Evolutionary conservation across 2,888 invertebrate species (phyloP), one percentile per base, ranked within the genome.

Genomic region (Idaea aversata): DNA sequence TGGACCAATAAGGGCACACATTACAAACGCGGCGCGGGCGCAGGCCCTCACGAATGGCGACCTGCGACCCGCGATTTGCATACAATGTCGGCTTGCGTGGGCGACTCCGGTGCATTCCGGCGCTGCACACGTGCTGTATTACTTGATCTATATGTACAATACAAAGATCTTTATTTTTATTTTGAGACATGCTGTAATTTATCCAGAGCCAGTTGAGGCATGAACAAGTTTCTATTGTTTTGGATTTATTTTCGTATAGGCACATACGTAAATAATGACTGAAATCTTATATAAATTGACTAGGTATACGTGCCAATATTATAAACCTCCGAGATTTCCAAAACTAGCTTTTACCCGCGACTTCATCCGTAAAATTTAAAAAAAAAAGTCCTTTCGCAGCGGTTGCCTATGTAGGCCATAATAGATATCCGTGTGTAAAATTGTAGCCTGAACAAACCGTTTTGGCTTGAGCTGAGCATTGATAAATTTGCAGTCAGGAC

Each of bases 61-160:
- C 91, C 92, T 90, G 88, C 90, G 91, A 93, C 92, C 92, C 80
- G 75, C 82, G 74, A 92, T 93, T 91, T 91, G 89, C 93, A 93
- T 93, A 93, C 93, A 93, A 93, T 92, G 87, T 77, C 71, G 71
- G 68, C 71, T 70, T 80, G 90, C 88, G 91, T 91, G 88, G 91
- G 91, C 87, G 87, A 81, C 72, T 70, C 75, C 73, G 76, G 79
- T 81, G 81, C 85, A 87, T 87, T 86, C 87, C 77, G 74, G 73
- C 72, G 70, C 68, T 67, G 72, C 82, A 77, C 81, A 82, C 80
- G 80, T 81, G 81, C 79, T 75, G 71, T 70, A 69, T 69, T 70
- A 69, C 59, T 72, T 72, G 68, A 68, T 71, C 68, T 69, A 71
- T 71, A 67, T 70, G 72, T 67, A 69, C 67, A 65, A 68, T 65